Evolutionary conservation across 2,113 vertebrate genomes (phyloP).

Genomic region (Caranx melampygus): DNA sequence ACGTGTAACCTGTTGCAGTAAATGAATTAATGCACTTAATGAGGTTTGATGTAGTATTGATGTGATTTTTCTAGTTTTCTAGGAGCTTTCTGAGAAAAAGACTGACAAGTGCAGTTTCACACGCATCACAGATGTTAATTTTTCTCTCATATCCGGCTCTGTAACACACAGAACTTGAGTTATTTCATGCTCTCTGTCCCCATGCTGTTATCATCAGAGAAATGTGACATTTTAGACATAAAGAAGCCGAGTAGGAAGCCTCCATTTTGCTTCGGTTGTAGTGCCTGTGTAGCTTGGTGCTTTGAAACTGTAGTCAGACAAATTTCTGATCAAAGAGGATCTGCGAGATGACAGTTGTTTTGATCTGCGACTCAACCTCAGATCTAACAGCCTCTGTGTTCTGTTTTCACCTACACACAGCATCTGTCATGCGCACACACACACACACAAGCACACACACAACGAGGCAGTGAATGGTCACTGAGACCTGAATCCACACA

Average conservation of each 20-base stretch:
- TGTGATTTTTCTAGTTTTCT: background rate
- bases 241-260: background rate
- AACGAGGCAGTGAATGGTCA: slow-evolving; percentile 11
- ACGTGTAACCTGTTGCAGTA: background rate
- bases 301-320: slow-evolving; percentile 34
- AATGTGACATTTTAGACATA: background rate
- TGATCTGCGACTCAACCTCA: slow-evolving; percentile 60
- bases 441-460: background rate
- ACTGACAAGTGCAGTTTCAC: background rate
- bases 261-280: slow-evolving; percentile 8
- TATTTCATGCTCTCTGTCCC: background rate
- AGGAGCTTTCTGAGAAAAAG: background rate
- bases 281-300: background rate
- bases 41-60: background rate
- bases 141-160: background rate
- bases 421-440: slow-evolving; percentile 21
- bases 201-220: slow-evolving; percentile 9
- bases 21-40: background rate
- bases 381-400: slow-evolving; percentile 56
- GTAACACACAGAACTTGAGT: background rate
- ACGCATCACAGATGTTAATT: background rate
- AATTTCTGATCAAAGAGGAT: slow-evolving; percentile 69
- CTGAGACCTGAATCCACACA: background rate
- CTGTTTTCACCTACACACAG: slow-evolving; percentile 41
- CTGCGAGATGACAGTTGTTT: slow-evolving; percentile 57